Evolutionary conservation across 1,140 invertebrate species (phyloP).

Genomic region (Papilio machaon): DNA sequence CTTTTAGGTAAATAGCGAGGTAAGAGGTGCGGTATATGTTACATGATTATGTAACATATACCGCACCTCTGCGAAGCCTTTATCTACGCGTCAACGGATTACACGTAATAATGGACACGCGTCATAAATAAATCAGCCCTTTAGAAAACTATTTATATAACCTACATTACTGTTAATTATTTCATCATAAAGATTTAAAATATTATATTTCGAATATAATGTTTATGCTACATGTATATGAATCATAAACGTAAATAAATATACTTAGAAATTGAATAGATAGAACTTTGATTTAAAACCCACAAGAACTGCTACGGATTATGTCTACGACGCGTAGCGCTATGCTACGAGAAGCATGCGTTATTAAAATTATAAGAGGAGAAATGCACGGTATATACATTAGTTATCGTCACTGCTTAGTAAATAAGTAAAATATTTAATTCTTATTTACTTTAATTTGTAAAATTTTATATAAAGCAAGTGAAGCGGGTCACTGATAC

Average conservation of each 20-base stretch:
- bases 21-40: too few relatives aligned
- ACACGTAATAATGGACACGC: constrained; percentile 24
- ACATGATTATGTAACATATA: constrained; percentile 64
- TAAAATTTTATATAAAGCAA: too few relatives aligned
- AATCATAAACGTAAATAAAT: too few relatives aligned
- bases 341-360: not conserved
- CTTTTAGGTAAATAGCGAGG: constrained; percentile 51
- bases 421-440: too few relatives aligned
- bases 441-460: too few relatives aligned
- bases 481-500: too few relatives aligned
- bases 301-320: not conserved
- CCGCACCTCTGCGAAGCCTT: constrained; percentile 68
- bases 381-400: not conserved
- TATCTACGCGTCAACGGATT: constrained; percentile 48
- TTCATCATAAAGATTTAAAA: too few relatives aligned
- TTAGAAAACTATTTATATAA: not conserved
- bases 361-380: too few relatives aligned
- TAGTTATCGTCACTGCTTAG: not conserved
- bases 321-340: not conserved
- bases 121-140: constrained; percentile 8
- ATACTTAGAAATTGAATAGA: too few relatives aligned
- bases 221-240: too few relatives aligned
- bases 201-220: too few relatives aligned
- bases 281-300: not conserved
- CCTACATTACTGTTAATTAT: too few relatives aligned